phyloP scores from a whole-genome alignment of 2,797 vertebrate species.

The Amphiprion clarkii region DNA sequence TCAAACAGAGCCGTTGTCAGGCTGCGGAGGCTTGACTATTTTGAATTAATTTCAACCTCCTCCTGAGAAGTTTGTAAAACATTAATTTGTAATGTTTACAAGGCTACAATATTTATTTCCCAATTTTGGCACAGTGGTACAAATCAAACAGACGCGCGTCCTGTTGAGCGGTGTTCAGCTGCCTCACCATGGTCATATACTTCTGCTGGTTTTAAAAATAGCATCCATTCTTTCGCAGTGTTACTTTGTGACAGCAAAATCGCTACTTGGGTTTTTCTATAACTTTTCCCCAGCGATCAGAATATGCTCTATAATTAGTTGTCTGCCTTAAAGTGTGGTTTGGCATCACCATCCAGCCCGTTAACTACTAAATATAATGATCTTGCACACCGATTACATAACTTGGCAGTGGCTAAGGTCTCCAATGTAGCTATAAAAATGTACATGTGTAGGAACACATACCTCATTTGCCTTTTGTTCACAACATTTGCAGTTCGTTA shows the following conservation, averaged over 20 bases:
- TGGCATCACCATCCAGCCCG: no score
- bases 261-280: neutral
- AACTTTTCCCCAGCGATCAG: neutral
- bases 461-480: no score
- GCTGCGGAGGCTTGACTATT: neutral
- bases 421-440: no score
- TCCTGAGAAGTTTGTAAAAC: conserved; percentile 21
- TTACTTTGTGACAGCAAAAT: neutral
- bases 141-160: conserved; percentile 3
- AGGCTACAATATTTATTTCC: conserved; percentile 29
- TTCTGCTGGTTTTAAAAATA: neutral
- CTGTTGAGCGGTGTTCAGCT: neutral
- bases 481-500: no score
- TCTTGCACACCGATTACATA: no score
- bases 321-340: neutral
- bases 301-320: neutral
- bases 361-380: no score
- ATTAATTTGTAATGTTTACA: conserved; percentile 40
- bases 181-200: neutral
- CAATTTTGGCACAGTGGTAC: neutral
- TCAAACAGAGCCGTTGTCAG: neutral
- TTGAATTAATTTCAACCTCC: conserved; percentile 19
- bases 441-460: no score
- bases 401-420: no score
- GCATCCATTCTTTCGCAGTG: neutral